Evolutionary conservation across 64 coral and sea anemone species (phyloP), one percentile per base, ranked within the genome.

Genomic region (Pachyseris speciosa): DNA sequence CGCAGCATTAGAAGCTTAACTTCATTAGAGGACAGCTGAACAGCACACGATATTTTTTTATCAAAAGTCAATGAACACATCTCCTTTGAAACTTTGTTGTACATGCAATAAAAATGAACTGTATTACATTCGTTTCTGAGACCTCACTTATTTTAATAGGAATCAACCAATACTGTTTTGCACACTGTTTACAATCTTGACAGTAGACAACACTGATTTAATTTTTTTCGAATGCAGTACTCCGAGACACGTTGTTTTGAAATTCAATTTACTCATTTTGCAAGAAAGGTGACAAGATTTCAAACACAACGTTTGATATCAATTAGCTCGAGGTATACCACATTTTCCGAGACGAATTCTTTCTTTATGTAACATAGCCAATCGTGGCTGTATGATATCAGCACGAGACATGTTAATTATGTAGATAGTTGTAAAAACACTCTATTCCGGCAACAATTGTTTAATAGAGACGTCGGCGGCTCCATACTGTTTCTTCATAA

Each of bases 91-190:
- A n/a, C n/a, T n/a, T n/a, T n/a, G n/a, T n/a, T n/a, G n/a, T n/a
- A n/a, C n/a, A n/a, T n/a, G n/a, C n/a, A n/a, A n/a, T n/a, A n/a
- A n/a, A n/a, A n/a, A n/a, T n/a, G n/a, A n/a, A n/a, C n/a, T n/a
- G n/a, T n/a, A n/a, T n/a, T n/a, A n/a, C 15, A n/a, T 20, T 20
- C 9, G 19, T 1, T 44, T 74, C 29, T 74, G 16, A 79, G 16
- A 36, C 30, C 50, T 58, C 75, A 38, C 16, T 2, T 5, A 79
- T 53, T 55, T 51, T 58, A 79, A 81, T 26, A 39, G 8, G 37
- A 60, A 81, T 81, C 30, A 63, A 81, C 60, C 17, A 81, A 37
- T 9, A 22, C 11, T 61, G 31, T 55, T 78, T 78, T 78, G 51
- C 22, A 74, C 12, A 81, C 6, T 61, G 52, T 40, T 39, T 40